Percentiles rank a stretch among this genome's conserved stretches.
phyloP scores from a whole-genome alignment of 2,888 invertebrate species.

The Caenorhabditis virilis region DNA sequence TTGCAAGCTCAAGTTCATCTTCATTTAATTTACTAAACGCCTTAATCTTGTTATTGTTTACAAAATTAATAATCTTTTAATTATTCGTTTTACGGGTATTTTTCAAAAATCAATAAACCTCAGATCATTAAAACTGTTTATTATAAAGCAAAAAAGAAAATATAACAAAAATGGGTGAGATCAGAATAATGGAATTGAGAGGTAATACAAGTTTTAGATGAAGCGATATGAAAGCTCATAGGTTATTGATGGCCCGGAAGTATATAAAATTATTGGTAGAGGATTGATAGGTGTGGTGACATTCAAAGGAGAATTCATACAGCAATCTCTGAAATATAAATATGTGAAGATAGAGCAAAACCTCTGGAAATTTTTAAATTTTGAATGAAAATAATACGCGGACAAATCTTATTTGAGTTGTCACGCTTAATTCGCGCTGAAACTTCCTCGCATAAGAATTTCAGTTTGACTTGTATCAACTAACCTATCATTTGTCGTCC shows the following conservation, averaged over 20 bases:
- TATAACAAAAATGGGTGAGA: not conserved
- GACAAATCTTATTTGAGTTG: no score
- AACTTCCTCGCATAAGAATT: no score
- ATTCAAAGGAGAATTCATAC: constrained; percentile 23
- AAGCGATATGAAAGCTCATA: constrained; percentile 19
- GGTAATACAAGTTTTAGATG: not conserved
- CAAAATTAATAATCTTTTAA: not conserved
- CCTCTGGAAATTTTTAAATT: no score
- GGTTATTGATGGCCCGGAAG: constrained; percentile 14
- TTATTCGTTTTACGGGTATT: not conserved
- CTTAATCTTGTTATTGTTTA: constrained; percentile 3
- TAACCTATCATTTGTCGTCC: constrained; percentile 35
- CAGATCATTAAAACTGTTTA: not conserved
- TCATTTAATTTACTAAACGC: constrained; percentile 8
- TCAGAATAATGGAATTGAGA: not conserved
- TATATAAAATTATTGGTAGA: constrained; percentile 34
- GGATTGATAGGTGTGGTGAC: constrained; percentile 34
- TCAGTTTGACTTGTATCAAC: no score
- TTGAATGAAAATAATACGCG: no score
- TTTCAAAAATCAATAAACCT: not conserved
- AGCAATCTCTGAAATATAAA: no score
- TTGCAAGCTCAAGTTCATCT: constrained; percentile 7
- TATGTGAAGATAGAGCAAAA: no score
- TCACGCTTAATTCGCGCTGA: no score
- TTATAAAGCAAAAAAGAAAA: constrained; percentile 1